Percentiles rank a stretch among this genome's conserved stretches.
Evolutionary conservation across 2,888 invertebrate species (phyloP).

Genomic region (Seira musarum): DNA sequence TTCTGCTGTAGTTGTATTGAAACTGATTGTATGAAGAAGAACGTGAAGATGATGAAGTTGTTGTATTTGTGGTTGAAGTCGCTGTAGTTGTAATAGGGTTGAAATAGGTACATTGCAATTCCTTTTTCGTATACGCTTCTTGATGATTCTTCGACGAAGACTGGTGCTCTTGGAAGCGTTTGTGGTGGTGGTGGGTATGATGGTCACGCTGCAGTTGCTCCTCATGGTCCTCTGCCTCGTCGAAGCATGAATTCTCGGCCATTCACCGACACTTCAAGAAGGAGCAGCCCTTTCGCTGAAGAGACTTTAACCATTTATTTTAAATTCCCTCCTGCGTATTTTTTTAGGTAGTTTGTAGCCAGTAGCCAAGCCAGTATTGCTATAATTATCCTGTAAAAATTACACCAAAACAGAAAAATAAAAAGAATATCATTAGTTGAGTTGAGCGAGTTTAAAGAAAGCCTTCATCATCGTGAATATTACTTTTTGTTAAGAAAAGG

Average conservation of each 20-base stretch:
- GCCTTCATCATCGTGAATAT: no score
- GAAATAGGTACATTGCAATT: no score
- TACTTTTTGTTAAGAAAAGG: neutral
- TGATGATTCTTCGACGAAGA: no score
- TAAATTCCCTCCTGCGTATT: no score
- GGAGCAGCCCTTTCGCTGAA: conserved; percentile 51
- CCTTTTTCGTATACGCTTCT: no score
- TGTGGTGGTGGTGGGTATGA: conserved; percentile 46
- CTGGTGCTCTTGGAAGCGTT: no score
- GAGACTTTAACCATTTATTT: no score
- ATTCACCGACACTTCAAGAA: conserved; percentile 65
- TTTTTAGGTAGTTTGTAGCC: conserved; percentile 44
- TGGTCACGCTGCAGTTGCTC: conserved; percentile 64
- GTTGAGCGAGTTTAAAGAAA: no score
- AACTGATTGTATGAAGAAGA: no score
- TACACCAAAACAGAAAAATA: conserved; percentile 30
- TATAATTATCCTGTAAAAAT: conserved; percentile 54
- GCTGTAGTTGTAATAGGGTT: no score
- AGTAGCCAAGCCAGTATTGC: conserved; percentile 34
- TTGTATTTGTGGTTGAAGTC: no score
- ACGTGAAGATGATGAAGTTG: no score
- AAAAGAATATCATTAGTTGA: conserved; percentile 11
- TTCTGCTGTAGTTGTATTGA: neutral
- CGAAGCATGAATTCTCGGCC: conserved; percentile 66
- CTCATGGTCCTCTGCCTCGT: conserved; percentile 66